Percentiles rank a stretch among this genome's conserved stretches.
phyloP scores from a whole-genome alignment of 2,113 vertebrate genomes.

The Limanda limanda region DNA sequence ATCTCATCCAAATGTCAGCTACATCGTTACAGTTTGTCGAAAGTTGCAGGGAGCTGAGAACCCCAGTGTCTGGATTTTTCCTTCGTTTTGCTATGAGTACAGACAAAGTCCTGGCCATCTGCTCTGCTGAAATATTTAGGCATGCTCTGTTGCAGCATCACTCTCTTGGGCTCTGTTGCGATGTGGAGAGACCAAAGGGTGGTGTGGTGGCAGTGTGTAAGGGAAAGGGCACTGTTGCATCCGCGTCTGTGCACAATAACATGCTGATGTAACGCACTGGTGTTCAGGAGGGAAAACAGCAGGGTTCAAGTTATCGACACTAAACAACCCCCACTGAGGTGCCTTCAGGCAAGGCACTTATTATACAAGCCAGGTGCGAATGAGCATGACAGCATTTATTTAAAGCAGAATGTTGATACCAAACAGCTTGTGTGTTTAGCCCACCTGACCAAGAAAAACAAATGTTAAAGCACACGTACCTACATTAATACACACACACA shows the following conservation, averaged over 20 bases:
- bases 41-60: constrained; percentile 16
- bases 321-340: constrained; percentile 12
- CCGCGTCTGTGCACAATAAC: constrained; percentile 34
- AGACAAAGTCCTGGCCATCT: constrained; percentile 64
- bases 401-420: neutral
- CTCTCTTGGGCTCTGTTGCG: constrained; percentile 54
- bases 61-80: constrained; percentile 21
- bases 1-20: constrained; percentile 1
- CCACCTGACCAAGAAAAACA: neutral
- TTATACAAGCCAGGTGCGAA: constrained; percentile 10
- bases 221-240: constrained; percentile 30
- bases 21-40: neutral
- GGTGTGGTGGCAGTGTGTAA: constrained; percentile 34
- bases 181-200: constrained; percentile 44
- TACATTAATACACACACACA: neutral
- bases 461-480: neutral
- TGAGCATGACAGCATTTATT: constrained; percentile 7
- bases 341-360: constrained; percentile 14
- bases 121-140: constrained; percentile 72
- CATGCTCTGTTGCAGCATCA: constrained; percentile 47
- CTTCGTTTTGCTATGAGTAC: constrained; percentile 34
- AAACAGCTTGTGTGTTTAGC: constrained; percentile 15
- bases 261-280: constrained; percentile 22
- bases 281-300: neutral
- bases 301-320: constrained; percentile 29